phyloP scores from a whole-genome alignment of 2,888 invertebrate genomes.

The Altica lythri region DNA sequence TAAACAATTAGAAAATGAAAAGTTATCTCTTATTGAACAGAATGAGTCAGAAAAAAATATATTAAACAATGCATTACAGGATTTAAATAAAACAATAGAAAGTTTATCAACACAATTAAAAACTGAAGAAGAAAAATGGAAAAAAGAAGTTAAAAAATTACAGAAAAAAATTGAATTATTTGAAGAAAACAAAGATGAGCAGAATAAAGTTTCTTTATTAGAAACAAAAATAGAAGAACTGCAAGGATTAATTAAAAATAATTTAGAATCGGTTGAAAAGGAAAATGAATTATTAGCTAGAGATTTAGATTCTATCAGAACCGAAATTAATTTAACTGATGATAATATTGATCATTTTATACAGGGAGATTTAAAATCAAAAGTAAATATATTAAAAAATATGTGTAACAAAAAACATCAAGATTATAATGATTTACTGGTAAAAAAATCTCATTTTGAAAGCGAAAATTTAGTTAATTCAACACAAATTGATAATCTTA shows the following conservation, averaged over 20 bases:
- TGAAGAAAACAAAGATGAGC: slow-evolving; percentile 37
- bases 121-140: slow-evolving; percentile 33
- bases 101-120: too few relatives aligned
- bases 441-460: slow-evolving; percentile 35
- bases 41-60: too few relatives aligned
- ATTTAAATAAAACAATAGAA: too few relatives aligned
- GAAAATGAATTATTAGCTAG: slow-evolving; percentile 31
- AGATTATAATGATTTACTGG: slow-evolving; percentile 32
- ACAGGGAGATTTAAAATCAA: slow-evolving; percentile 17
- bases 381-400: slow-evolving; percentile 23
- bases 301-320: slow-evolving; percentile 26
- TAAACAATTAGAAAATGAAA: slow-evolving; percentile 33
- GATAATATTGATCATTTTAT: slow-evolving; percentile 1
- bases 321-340: slow-evolving; percentile 21
- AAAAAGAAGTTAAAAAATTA: slow-evolving; percentile 33
- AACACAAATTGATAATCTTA: slow-evolving; percentile 6
- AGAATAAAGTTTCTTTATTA: slow-evolving; percentile 37
- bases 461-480: slow-evolving; percentile 23
- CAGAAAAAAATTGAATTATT: slow-evolving; percentile 35
- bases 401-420: slow-evolving; percentile 30
- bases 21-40: too few relatives aligned
- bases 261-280: slow-evolving; percentile 34
- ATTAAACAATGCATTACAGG: too few relatives aligned
- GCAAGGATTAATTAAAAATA: slow-evolving; percentile 35
- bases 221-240: slow-evolving; percentile 37